Base-by-base conservation (phyloP, 2,888 invertebrate species). In the Cryptocheilus praepositus region DNA sequence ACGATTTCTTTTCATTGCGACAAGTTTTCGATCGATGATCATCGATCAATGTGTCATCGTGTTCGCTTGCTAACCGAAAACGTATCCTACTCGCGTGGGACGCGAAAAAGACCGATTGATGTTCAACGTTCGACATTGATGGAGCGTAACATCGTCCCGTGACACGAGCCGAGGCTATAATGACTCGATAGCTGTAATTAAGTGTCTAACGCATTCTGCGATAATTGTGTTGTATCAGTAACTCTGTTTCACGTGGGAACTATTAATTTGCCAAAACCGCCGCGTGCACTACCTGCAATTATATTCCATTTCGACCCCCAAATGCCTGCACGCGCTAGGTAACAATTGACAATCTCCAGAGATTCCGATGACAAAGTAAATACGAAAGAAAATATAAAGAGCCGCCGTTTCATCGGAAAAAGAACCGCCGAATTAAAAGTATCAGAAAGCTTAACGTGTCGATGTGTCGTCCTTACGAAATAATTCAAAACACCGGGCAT, bases 71-170 rank as follows among this genome's bases (percentile, higher is more conserved):
- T 69, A 61, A 28, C 46, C 63, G 61, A 70, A 68, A 68, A 68
- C 67, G 63, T 67, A 70, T 70, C 70, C 67, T 51, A 63, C 59
- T 67, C 58, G 63, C 56, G 63, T 56, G 67, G 67, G 49, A 68
- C 64, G 64, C 58, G 57, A 61, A 63, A 70, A 76, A 76, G 76
- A 76, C 72, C 72, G 76, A 76, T 76, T 75, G 76, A 75, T 67
- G 76, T 71, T 70, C 67, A 36, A 46, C 67, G 49, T 49, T 59
- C 56, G 76, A 76, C 76, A 75, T 69, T 76, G 76, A 76, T 76
- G 75, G 76, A 76, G 72, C 75, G 67, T 65, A 59, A 61, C 57
- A 64, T 64, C 63, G 55, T 68, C 68, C 53, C 62, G 49, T 67
- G 63, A 70, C 70, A 59, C 56, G 49, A 59, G 45, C 57, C 57